Percentiles rank a stretch among this genome's conserved stretches.
Conservation (phyloP, 1,140 invertebrate genomes). For the Penaeus vannamei region DNA sequence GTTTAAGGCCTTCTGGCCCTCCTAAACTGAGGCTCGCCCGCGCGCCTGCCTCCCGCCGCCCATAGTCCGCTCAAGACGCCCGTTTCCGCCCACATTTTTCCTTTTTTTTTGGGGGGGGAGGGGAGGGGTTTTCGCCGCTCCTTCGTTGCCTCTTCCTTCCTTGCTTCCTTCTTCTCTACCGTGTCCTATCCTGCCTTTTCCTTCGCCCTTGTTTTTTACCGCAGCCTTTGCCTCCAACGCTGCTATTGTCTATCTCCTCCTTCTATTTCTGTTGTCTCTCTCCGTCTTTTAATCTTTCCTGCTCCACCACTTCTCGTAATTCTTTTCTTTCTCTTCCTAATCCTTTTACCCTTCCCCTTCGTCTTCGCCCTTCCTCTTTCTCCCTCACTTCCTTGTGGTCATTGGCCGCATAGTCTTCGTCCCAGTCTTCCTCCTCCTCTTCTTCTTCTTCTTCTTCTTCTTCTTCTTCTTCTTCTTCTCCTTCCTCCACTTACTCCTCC, state of each 20-base stretch:
- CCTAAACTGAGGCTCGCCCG: no score
- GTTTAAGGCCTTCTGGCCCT: no score
- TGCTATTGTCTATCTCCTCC: background rate
- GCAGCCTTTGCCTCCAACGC: background rate
- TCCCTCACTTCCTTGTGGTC: slow-evolving; percentile 2
- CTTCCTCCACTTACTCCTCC: background rate
- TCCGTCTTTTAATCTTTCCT: background rate
- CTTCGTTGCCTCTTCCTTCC: background rate
- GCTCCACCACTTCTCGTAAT: background rate
- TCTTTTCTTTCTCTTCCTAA: background rate
- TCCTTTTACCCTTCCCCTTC: background rate
- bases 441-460: slow-evolving; percentile 5
- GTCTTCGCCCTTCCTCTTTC: background rate
- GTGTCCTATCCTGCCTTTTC: background rate
- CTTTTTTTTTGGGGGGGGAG: no score
- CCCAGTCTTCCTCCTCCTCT: background rate
- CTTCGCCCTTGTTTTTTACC: background rate
- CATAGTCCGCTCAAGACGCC: no score
- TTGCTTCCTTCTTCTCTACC: background rate
- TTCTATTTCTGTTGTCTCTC: background rate
- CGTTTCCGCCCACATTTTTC: no score
- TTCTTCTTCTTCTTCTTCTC: background rate
- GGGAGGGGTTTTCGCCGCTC: background rate
- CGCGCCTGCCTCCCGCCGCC: no score
- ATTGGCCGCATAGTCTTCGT: background rate